Conservation (phyloP, 2,888 invertebrate genomes). For the Allolobophora icterica region DNA sequence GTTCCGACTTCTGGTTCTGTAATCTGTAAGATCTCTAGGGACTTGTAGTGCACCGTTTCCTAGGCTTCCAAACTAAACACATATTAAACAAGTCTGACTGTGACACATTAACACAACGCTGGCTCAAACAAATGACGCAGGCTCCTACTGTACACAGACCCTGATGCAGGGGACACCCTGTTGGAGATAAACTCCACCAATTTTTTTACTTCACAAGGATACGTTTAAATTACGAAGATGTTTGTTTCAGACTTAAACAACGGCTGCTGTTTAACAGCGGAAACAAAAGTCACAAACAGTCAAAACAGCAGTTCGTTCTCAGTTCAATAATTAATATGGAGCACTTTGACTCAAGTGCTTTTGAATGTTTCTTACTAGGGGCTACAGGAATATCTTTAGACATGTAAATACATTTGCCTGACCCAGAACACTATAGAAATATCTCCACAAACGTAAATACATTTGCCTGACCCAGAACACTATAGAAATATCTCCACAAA, state of each 20-base stretch:
- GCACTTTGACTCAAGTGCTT: too few relatives aligned
- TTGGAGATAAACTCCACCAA: not conserved
- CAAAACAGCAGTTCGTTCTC: not conserved
- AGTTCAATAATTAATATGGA: too few relatives aligned
- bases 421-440: not conserved
- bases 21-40: not conserved
- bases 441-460: too few relatives aligned
- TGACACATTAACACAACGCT: not conserved
- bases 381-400: not conserved
- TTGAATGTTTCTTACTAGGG: not conserved
- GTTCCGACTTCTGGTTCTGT: not conserved
- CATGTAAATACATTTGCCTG: not conserved
- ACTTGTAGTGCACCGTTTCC: not conserved
- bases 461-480: too few relatives aligned
- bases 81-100: not conserved
- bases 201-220: not conserved
- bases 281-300: not conserved
- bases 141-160: not conserved
- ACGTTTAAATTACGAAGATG: not conserved
- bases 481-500: not conserved
- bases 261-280: not conserved
- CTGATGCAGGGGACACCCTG: not conserved
- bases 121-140: not conserved
- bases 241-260: conserved; percentile 6
- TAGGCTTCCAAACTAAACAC: not conserved